Base-by-base conservation (phyloP, 2,888 invertebrate species). In the Diabrotica balteata region DNA sequence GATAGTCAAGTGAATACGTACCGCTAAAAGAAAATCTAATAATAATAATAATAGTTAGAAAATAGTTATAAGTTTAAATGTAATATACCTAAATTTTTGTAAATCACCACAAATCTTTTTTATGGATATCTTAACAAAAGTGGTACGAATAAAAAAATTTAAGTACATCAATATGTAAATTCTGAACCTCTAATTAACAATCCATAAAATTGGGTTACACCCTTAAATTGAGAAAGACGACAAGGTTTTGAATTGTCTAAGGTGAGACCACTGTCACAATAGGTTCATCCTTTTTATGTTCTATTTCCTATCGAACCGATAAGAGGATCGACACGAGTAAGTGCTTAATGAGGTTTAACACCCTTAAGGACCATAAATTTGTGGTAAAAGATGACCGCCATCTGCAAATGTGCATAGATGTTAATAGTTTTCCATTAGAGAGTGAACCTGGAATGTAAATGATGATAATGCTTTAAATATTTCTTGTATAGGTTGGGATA, bases 341-440 rank as follows among this genome's bases (percentile, higher is more conserved):
- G 76, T 76, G 76, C 73, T 67, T 72, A 72, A 70, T 71, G 69
- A 70, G 72, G 75, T 72, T 75, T 75, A 64, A 76, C 76, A 75
- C 76, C 75, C 75, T 66, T 66, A 71, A 68, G 67, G 67, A 70
- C 59, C 17, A 69, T 72, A 72, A 74, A 74, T 74, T 72, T 66
- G 32, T 60, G 66, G 60, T 59, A 66, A 70, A 69, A 63, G 68
- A 67, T 50, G 66, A 69, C 66, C 60, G 64, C 58, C 55, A 62
- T 52, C 62, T 58, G 64, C 64, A 59, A 64, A 64, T 45, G 63
- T 44, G 57, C 49, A 45, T 17, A 17, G 47, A 47, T 10, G 8
- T 47, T 10, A 47, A 32, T 32, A 4, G 32, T 32, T 32, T 32
- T 32, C 32, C 32, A 32, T 32, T 32, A 32, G 32, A 32, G 32